These are phyloP conservation scores for Aphidoletes aphidimyza DNA, from an alignment of 2,888 invertebrate species.

Conservation along the genomic window DNA sequence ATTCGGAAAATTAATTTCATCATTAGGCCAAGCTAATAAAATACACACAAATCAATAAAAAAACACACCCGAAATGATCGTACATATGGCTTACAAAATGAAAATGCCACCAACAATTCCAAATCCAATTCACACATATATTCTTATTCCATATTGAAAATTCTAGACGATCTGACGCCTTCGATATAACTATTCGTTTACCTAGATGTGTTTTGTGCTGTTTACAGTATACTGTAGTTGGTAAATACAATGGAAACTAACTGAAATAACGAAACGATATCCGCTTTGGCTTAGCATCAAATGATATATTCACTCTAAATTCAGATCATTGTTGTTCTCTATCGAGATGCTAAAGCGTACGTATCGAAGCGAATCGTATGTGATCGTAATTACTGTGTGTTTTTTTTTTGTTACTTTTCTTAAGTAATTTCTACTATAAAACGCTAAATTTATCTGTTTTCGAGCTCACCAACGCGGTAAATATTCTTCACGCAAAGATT, in stretches of 20 bases:
- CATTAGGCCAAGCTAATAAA: background rate
- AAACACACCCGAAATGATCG: background rate
- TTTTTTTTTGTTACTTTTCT: too few relatives aligned
- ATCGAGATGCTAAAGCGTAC: background rate
- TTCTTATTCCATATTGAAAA: too few relatives aligned
- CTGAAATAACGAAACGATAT: constrained; percentile 15
- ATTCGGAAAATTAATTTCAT: background rate
- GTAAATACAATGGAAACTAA: background rate
- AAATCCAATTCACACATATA: background rate
- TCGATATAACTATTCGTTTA: too few relatives aligned
- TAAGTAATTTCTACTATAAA: too few relatives aligned
- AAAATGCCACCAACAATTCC: constrained; percentile 16
- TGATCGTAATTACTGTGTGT: too few relatives aligned
- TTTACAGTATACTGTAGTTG: too few relatives aligned
- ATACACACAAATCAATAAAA: background rate
- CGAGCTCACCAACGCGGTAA: too few relatives aligned
- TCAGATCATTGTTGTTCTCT: background rate
- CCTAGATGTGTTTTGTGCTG: too few relatives aligned
- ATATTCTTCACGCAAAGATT: too few relatives aligned
- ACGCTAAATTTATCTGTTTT: too few relatives aligned
- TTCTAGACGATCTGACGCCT: constrained; percentile 49
- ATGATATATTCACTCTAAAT: background rate
- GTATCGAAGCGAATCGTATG: too few relatives aligned
- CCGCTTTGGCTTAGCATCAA: background rate
- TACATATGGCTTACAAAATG: background rate